Evolutionary conservation across 2,888 invertebrate genomes (phyloP).

Genomic region (Pteria penguin): DNA sequence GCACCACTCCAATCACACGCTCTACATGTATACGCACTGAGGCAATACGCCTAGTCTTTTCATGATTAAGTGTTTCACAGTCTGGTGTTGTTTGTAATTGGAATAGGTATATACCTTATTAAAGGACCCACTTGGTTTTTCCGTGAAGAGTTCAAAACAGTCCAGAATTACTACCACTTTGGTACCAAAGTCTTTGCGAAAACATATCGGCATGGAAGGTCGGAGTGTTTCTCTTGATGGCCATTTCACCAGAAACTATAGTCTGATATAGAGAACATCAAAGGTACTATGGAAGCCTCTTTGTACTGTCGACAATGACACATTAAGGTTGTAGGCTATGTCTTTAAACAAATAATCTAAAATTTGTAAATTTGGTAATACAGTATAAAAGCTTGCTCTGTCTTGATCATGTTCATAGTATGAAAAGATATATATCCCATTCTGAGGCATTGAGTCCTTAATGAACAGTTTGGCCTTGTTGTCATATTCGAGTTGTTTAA

Average conservation of each 20-base stretch:
- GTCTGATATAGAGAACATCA: constrained; percentile 25
- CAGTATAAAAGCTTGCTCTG: constrained; percentile 32
- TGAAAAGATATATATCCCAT: neutral
- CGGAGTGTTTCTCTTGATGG: constrained; percentile 31
- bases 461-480: neutral
- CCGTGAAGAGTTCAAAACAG: constrained; percentile 12
- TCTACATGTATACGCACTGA: too few relatives aligned
- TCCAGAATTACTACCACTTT: constrained; percentile 9
- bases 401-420: constrained; percentile 31
- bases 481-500: constrained; percentile 17
- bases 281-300: constrained; percentile 32
- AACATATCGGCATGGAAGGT: constrained; percentile 41
- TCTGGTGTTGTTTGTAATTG: constrained; percentile 15
- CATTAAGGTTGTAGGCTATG: constrained; percentile 30
- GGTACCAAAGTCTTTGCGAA: constrained; percentile 41
- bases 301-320: constrained; percentile 27
- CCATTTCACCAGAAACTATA: constrained; percentile 29
- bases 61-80: constrained; percentile 55
- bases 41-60: too few relatives aligned
- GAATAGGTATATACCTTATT: constrained; percentile 33
- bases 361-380: constrained; percentile 22
- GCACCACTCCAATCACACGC: too few relatives aligned
- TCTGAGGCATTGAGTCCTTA: neutral
- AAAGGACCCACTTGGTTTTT: constrained; percentile 25
- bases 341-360: constrained; percentile 31